Conservation (phyloP, 1,140 invertebrate species). For the Polypedilum vanderplanki region DNA sequence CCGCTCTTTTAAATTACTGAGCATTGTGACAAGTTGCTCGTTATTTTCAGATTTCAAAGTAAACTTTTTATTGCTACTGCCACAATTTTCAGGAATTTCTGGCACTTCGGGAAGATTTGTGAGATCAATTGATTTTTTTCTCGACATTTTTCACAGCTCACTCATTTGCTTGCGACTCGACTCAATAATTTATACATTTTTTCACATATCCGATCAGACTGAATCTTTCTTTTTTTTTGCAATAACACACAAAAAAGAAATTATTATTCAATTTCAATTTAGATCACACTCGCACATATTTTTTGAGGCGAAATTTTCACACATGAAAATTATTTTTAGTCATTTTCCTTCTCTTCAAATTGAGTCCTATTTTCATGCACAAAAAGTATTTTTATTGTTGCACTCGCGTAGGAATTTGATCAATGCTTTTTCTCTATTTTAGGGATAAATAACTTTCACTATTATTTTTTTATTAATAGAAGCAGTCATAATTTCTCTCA, state of each 20-base stretch:
- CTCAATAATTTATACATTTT: neutral
- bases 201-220: neutral
- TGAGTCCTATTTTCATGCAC: too few species aligned
- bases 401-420: too few species aligned
- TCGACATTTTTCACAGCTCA: neutral
- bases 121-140: conserved; percentile 7
- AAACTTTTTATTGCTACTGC: neutral
- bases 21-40: neutral
- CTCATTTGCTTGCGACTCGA: neutral
- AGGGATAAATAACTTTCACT: neutral
- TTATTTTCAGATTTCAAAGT: neutral
- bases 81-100: conserved; percentile 8
- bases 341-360: too few species aligned
- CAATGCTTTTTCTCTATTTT: neutral
- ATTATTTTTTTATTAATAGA: neutral
- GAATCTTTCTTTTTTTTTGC: neutral
- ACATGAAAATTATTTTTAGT: too few species aligned
- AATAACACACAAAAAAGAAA: neutral
- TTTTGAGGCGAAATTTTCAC: neutral
- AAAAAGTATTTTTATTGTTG: too few species aligned
- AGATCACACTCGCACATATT: neutral
- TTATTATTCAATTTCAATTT: neutral
- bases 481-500: neutral
- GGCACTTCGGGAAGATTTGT: neutral
- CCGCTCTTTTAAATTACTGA: neutral